phyloP scores from a whole-genome alignment of 2,888 invertebrate species.

The Dicyrtoma fusca region DNA sequence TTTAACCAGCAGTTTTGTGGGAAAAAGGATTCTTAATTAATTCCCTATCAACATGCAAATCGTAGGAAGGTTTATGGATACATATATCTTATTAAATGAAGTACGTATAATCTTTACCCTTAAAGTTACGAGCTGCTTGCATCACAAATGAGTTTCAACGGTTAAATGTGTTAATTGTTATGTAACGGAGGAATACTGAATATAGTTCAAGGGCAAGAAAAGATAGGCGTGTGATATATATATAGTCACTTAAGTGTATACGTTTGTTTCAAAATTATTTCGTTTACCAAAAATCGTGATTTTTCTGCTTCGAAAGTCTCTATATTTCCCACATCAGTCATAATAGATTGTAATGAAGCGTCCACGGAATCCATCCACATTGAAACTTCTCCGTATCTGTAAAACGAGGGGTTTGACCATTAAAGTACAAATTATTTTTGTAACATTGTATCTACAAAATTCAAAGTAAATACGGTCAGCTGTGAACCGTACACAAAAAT shows the following conservation, averaged over 20 bases:
- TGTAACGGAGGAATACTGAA: too few relatives aligned
- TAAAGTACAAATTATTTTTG: background rate
- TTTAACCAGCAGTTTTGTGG: too few relatives aligned
- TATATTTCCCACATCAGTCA: constrained; percentile 79
- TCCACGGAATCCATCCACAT: constrained; percentile 92
- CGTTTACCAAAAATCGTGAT: constrained; percentile 82
- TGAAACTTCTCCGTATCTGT: constrained; percentile 75
- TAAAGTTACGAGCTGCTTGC: constrained; percentile 49
- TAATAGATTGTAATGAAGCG: constrained; percentile 77
- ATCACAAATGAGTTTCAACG: constrained; percentile 8
- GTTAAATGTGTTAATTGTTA: constrained; percentile 12
- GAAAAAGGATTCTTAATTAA: too few relatives aligned
- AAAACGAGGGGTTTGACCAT: constrained; percentile 26
- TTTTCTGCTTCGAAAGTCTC: constrained; percentile 91
- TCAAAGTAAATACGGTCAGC: background rate
- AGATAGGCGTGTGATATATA: too few relatives aligned
- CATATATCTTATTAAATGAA: too few relatives aligned
- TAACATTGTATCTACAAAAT: background rate
- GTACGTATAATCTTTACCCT: constrained; percentile 40
- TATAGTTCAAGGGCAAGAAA: background rate
- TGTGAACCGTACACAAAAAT: background rate
- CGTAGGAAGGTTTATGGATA: too few relatives aligned
- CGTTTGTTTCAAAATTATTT: too few relatives aligned
- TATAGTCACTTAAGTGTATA: too few relatives aligned
- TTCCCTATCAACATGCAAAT: too few relatives aligned